Evolutionary conservation across 2,113 vertebrate genomes (phyloP).

Genomic region (Microtus ochrogaster): DNA sequence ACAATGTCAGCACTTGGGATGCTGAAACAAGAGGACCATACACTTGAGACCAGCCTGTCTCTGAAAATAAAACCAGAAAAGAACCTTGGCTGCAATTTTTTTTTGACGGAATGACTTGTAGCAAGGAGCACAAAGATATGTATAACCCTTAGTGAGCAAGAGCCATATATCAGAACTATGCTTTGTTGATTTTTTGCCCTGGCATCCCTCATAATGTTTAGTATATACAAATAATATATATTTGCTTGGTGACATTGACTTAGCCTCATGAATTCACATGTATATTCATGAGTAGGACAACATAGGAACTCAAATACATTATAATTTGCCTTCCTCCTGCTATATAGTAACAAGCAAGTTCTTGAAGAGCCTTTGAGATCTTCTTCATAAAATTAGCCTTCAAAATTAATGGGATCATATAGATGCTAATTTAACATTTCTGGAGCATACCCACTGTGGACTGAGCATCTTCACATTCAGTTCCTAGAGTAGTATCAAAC

Average conservation of each 20-base stretch:
- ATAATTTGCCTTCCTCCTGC: background rate
- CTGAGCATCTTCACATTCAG: slow-evolving; percentile 9
- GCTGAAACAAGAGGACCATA: background rate
- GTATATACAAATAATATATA: background rate
- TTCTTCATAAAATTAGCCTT: background rate
- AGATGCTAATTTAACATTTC: background rate
- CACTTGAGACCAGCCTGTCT: background rate
- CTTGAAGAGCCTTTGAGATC: background rate
- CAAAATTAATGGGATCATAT: background rate
- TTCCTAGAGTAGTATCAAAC: background rate
- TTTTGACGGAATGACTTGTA: no score
- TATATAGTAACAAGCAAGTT: background rate
- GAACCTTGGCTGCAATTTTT: background rate
- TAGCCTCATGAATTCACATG: background rate
- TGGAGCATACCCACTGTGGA: background rate
- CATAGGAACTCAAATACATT: background rate
- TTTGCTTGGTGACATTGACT: background rate
- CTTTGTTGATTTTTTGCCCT: background rate
- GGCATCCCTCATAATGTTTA: background rate
- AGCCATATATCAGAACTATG: background rate
- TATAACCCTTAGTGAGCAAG: background rate
- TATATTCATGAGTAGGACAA: background rate
- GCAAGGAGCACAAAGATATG: no score
- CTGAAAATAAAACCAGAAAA: background rate
- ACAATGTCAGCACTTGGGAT: background rate